phyloP scores from a whole-genome alignment of 2,888 invertebrate genomes.

The Linnaemya tessellans region DNA sequence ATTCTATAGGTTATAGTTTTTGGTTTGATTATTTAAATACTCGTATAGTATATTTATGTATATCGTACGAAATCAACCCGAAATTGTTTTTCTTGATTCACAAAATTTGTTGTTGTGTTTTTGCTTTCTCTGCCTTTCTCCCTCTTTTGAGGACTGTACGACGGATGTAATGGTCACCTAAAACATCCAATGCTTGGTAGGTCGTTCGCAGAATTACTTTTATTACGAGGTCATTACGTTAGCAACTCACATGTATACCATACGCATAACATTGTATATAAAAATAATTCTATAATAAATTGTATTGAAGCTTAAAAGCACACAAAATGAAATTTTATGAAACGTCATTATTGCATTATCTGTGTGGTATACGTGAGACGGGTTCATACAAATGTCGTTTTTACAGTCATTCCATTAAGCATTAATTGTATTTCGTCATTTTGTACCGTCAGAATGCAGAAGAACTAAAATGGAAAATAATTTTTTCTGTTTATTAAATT shows the following conservation, averaged over 20 bases:
- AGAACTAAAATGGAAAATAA: slow-evolving; percentile 37
- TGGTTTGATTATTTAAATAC: too few species aligned
- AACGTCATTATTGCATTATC: slow-evolving; percentile 48
- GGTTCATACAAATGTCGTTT: slow-evolving; percentile 11
- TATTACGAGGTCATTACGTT: slow-evolving; percentile 67
- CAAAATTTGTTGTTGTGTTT: slow-evolving; percentile 1
- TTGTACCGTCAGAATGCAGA: background rate
- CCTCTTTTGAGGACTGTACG: slow-evolving; percentile 16
- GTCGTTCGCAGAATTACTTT: slow-evolving; percentile 64
- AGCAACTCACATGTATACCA: background rate
- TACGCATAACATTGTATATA: slow-evolving; percentile 23
- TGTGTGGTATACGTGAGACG: background rate
- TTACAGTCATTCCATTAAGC: slow-evolving; percentile 28
- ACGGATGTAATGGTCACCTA: slow-evolving; percentile 51
- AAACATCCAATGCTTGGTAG: slow-evolving; percentile 47
- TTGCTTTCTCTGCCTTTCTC: slow-evolving; percentile 3
- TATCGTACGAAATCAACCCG: slow-evolving; percentile 1
- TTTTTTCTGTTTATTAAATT: slow-evolving; percentile 35
- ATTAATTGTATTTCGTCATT: slow-evolving; percentile 51
- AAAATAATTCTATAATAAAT: slow-evolving; percentile 36
- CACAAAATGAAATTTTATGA: slow-evolving; percentile 62
- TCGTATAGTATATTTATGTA: background rate
- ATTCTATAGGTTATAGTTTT: too few species aligned
- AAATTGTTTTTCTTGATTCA: slow-evolving; percentile 9
- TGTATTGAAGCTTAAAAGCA: slow-evolving; percentile 62